These are phyloP conservation scores for Epinephelus fuscoguttatus DNA, from an alignment of 2,113 vertebrate species.

Conservation along the genomic window DNA sequence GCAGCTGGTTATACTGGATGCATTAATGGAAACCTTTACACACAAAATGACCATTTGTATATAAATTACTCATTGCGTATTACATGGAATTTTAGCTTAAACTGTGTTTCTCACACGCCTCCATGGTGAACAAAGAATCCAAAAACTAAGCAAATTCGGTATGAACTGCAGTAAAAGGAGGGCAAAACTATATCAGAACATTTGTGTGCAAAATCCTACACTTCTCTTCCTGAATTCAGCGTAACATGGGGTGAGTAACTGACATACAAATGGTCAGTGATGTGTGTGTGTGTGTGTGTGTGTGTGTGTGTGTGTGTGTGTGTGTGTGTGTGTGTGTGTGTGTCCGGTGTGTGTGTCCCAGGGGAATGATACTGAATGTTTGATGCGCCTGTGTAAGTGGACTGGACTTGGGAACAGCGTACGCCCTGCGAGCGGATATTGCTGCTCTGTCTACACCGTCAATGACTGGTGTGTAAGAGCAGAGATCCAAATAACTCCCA, in stretches of 20 bases:
- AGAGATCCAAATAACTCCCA: constrained; percentile 30
- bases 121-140: no score
- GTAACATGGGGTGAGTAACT: no score
- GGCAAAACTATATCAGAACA: no score
- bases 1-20: background rate
- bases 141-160: no score
- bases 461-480: constrained; percentile 4
- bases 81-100: no score
- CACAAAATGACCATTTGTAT: no score
- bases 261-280: no score
- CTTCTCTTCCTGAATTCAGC: no score
- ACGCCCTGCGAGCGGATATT: constrained; percentile 38
- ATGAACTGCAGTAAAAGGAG: no score
- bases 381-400: background rate
- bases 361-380: background rate
- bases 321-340: constrained; percentile 1
- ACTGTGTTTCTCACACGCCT: no score
- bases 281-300: constrained; percentile 1
- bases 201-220: no score
- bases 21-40: background rate
- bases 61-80: no score
- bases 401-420: constrained; percentile 4
- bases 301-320: background rate
- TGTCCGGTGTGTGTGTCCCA: background rate
- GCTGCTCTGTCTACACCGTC: background rate